phyloP scores from a whole-genome alignment of 2,888 invertebrate genomes.

The Alloscopus bannaensis region DNA sequence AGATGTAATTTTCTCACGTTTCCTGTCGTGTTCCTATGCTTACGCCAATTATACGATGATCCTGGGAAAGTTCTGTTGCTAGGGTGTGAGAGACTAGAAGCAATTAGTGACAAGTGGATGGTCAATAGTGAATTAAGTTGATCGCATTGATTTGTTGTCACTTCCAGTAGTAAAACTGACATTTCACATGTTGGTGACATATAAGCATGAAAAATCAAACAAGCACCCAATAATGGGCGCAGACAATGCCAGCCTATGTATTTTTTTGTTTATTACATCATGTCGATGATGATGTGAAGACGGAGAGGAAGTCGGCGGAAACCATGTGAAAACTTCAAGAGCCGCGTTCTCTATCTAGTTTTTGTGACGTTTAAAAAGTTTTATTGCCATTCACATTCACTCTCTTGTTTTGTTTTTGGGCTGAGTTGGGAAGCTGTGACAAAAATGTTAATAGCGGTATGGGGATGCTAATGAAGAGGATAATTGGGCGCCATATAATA shows the following conservation, averaged over 20 bases:
- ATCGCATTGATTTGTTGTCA: constrained; percentile 17
- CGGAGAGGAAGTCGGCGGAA: not conserved
- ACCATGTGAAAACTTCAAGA: no score
- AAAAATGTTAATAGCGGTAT: constrained; percentile 62
- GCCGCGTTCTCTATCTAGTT: no score
- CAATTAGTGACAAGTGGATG: no score
- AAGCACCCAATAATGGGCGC: no score
- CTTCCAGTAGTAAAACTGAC: constrained; percentile 51
- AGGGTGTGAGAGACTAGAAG: no score
- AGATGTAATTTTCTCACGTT: constrained; percentile 27
- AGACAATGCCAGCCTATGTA: no score
- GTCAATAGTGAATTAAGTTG: constrained; percentile 43
- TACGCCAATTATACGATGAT: not conserved
- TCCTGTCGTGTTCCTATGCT: not conserved
- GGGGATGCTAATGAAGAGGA: constrained; percentile 65
- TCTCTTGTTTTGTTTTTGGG: constrained; percentile 21
- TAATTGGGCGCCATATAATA: constrained; percentile 64
- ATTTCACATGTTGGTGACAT: constrained; percentile 20
- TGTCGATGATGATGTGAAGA: constrained; percentile 36
- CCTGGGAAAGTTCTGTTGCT: not conserved
- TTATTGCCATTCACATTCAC: constrained; percentile 54
- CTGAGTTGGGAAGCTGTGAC: constrained; percentile 39
- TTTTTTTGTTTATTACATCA: constrained; percentile 50
- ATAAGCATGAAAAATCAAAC: constrained; percentile 28
- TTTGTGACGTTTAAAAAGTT: constrained; percentile 37